Conservation (phyloP, 2,888 invertebrate genomes). For the Xanthia togata region DNA sequence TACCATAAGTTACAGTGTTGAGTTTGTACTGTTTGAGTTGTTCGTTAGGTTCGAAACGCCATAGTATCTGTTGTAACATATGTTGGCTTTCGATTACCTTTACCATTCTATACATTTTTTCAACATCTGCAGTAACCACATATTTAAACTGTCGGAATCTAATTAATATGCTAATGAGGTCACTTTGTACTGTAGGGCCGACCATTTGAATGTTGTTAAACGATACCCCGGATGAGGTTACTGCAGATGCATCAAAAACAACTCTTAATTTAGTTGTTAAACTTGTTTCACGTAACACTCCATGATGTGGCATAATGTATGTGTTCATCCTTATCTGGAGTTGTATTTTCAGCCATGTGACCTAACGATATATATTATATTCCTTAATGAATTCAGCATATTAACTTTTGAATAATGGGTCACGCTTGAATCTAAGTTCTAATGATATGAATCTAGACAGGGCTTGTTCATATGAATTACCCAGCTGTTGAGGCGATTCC, state of each 20-base stretch:
- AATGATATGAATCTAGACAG: conserved; percentile 19
- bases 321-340: no score
- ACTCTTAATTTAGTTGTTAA: no score
- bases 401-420: conserved; percentile 16
- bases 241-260: conserved; percentile 6
- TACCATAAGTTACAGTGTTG: not conserved
- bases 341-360: no score
- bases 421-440: conserved; percentile 18
- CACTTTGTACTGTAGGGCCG: conserved; percentile 14
- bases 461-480: conserved; percentile 21
- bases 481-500: conserved; percentile 14
- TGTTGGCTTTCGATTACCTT: conserved; percentile 4
- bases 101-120: not conserved
- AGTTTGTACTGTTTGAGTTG: conserved; percentile 13
- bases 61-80: conserved; percentile 10
- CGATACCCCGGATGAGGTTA: not conserved
- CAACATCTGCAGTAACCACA: not conserved
- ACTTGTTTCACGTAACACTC: no score
- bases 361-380: conserved; percentile 11
- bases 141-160: not conserved
- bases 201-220: conserved; percentile 15
- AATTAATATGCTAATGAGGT: conserved; percentile 11
- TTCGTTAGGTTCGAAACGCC: conserved; percentile 17
- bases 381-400: conserved; percentile 17
- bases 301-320: no score